Percentiles rank a stretch among this genome's conserved stretches.
These are phyloP conservation scores for Ferdinandea cuprea DNA, from an alignment of 2,888 invertebrate genomes.

Conservation along the genomic window DNA sequence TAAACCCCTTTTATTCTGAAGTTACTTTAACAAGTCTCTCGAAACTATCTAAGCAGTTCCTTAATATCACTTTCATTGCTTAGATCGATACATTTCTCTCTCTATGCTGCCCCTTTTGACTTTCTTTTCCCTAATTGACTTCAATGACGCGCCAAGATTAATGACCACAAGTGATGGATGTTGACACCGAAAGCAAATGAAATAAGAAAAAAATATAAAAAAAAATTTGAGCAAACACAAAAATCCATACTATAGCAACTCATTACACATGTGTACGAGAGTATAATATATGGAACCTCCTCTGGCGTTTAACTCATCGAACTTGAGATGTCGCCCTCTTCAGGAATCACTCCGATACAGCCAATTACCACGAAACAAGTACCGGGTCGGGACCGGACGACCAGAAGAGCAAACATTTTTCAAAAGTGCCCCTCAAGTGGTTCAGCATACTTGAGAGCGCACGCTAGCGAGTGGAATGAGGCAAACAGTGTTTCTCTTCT, in stretches of 20 bases:
- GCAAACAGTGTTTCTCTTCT: constrained; percentile 27
- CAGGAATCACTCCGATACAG: constrained; percentile 55
- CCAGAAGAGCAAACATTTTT: constrained; percentile 63
- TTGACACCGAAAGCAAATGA: constrained; percentile 37
- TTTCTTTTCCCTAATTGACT: constrained; percentile 63
- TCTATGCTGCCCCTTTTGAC: constrained; percentile 24
- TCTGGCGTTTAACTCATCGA: constrained; percentile 37
- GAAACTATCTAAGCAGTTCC: neutral
- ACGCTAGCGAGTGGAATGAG: constrained; percentile 23
- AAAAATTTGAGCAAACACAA: constrained; percentile 15
- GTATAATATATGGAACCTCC: constrained; percentile 15
- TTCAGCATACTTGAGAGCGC: constrained; percentile 33
- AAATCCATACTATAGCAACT: constrained; percentile 15
- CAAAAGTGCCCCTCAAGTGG: constrained; percentile 57
- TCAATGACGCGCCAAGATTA: constrained; percentile 67
- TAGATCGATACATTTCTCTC: neutral
- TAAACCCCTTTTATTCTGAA: too few species aligned
- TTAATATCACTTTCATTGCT: neutral
- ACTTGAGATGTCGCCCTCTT: constrained; percentile 58
- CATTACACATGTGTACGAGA: constrained; percentile 9
- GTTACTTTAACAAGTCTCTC: neutral
- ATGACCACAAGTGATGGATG: constrained; percentile 70
- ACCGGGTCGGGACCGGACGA: constrained; percentile 13
- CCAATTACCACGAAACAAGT: constrained; percentile 58
- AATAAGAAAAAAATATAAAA: too few species aligned